Conservation (phyloP, 2,797 vertebrate genomes). For the Anabas testudineus region DNA sequence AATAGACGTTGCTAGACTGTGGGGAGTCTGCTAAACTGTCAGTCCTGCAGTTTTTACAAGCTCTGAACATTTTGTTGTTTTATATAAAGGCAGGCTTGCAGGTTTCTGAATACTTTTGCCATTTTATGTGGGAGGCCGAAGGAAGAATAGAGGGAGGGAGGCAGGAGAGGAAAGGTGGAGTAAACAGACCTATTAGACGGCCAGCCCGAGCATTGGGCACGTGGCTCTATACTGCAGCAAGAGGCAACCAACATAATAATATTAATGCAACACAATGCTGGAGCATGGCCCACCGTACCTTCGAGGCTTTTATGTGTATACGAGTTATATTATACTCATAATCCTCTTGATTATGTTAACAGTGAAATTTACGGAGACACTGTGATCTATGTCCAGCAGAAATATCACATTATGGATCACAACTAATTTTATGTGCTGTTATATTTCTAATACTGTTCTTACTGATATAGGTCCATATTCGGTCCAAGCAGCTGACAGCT, state of each 20-base stretch:
- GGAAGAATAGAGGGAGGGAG: conserved; percentile 36
- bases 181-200: conserved; percentile 76
- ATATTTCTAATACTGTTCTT: neutral
- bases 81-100: conserved; percentile 74
- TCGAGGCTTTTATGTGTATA: conserved; percentile 51
- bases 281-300: conserved; percentile 27
- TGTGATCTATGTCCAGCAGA: conserved; percentile 2
- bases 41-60: conserved; percentile 78
- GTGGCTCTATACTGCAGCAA: conserved; percentile 66
- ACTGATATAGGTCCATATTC: too few species aligned
- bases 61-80: conserved; percentile 79
- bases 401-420: conserved; percentile 5
- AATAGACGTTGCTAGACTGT: conserved; percentile 61
- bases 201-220: conserved; percentile 66
- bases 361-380: conserved; percentile 17
- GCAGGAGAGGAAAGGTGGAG: conserved; percentile 58
- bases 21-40: conserved; percentile 82
- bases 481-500: too few species aligned
- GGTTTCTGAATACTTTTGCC: conserved; percentile 73
- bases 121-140: conserved; percentile 78
- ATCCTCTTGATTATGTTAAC: conserved; percentile 45
- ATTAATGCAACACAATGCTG: conserved; percentile 34
- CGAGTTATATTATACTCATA: conserved; percentile 41
- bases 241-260: conserved; percentile 41
- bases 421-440: neutral